phyloP scores from a whole-genome alignment of 2,113 vertebrate genomes.

The Bothrops jararaca region DNA sequence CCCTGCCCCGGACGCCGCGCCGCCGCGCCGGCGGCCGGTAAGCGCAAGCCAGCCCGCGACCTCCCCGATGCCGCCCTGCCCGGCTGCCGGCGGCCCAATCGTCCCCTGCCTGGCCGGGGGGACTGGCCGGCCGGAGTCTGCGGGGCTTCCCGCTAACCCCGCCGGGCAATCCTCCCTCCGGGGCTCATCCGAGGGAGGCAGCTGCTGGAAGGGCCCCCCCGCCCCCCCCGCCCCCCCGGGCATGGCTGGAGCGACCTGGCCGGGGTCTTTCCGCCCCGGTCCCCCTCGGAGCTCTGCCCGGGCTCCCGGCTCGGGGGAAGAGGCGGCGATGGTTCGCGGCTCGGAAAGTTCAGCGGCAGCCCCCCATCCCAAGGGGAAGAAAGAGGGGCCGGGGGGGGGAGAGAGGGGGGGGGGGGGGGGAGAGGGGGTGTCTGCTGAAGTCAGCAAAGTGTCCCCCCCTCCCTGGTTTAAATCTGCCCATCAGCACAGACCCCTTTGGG shows the following conservation, averaged over 20 bases:
- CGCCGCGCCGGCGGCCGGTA: not conserved
- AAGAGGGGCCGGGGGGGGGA: not conserved
- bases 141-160: not conserved
- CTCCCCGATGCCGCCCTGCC: not conserved
- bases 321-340: not conserved
- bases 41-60: not conserved
- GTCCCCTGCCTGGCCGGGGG: not conserved
- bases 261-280: not conserved
- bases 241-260: not conserved
- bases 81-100: not conserved
- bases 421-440: not conserved
- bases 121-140: not conserved
- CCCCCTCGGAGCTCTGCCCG: no score
- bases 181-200: not conserved
- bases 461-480: no score
- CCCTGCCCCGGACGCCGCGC: no score
- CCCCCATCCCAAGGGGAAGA: fast-evolving
- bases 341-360: not conserved
- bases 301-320: not conserved
- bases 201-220: not conserved
- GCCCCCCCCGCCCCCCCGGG: not conserved
- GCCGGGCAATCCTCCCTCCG: not conserved
- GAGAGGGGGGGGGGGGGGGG: not conserved
- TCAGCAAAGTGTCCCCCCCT: not conserved
- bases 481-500: not conserved